Evolutionary conservation across 2,888 invertebrate genomes (phyloP).

Genomic region (Leptinotarsa peninsularis): DNA sequence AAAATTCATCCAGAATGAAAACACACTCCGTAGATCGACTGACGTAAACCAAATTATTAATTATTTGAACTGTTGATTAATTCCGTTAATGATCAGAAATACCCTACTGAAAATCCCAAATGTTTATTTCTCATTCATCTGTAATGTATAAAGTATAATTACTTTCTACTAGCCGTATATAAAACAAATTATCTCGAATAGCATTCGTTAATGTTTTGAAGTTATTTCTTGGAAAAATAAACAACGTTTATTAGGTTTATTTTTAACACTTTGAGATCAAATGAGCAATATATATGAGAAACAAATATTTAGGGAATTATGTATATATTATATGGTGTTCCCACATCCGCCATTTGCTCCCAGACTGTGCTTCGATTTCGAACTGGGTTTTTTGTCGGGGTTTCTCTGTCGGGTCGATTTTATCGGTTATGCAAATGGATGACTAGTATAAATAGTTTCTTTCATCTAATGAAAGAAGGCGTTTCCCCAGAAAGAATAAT

Average conservation of each 20-base stretch:
- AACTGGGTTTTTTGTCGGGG: conserved; percentile 16
- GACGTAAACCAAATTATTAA: conserved; percentile 2
- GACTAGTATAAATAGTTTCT: background rate
- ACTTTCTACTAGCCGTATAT: conserved; percentile 32
- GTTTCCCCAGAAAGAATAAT: too few relatives aligned
- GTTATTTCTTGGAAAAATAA: conserved; percentile 62
- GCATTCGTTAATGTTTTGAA: conserved; percentile 52
- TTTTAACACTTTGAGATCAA: conserved; percentile 49
- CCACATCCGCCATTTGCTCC: conserved; percentile 61
- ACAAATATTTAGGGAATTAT: conserved; percentile 61
- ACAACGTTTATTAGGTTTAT: conserved; percentile 58
- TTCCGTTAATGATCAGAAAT: conserved; percentile 7
- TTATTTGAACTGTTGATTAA: conserved; percentile 17
- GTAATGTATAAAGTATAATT: conserved; percentile 40
- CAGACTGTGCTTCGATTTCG: conserved; percentile 49
- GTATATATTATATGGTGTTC: conserved; percentile 54
- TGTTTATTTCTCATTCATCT: conserved; percentile 40
- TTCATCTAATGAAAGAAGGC: too few relatives aligned
- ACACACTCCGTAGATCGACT: background rate
- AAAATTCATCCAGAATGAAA: background rate
- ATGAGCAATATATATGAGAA: conserved; percentile 52
- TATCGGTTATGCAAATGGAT: background rate
- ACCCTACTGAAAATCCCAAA: conserved; percentile 17
- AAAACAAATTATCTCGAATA: conserved; percentile 40
- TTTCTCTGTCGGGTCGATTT: background rate